Conservation (phyloP, 2,888 invertebrate genomes). For the Dicycla oo region DNA sequence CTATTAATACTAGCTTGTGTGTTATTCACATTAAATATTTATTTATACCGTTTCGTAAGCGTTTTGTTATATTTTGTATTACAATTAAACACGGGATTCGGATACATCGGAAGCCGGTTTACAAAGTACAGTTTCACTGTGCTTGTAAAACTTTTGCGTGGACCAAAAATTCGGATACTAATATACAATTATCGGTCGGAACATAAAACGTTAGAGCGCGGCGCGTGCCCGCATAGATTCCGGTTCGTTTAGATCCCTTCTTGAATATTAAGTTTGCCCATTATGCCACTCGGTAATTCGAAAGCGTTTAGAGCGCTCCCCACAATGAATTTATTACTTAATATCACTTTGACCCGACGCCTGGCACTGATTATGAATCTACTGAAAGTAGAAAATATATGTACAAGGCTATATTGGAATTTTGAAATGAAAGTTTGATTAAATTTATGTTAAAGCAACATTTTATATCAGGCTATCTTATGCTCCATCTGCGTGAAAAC, state of each 20-base stretch:
- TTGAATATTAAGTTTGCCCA: constrained; percentile 86
- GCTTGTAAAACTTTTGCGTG: not conserved
- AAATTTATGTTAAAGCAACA: constrained; percentile 1
- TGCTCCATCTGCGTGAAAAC: too few relatives aligned
- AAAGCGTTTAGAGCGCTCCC: constrained; percentile 82
- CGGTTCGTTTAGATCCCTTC: constrained; percentile 73
- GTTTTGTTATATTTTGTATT: not conserved
- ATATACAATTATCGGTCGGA: constrained; percentile 50
- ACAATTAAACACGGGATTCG: constrained; percentile 1
- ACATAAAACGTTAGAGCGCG: constrained; percentile 49
- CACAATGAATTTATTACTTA: constrained; percentile 81
- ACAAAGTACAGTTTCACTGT: not conserved
- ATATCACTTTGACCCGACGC: constrained; percentile 77
- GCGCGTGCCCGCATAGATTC: constrained; percentile 59
- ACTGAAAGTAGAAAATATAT: constrained; percentile 46
- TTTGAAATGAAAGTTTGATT: constrained; percentile 24
- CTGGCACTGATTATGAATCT: constrained; percentile 61
- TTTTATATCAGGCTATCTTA: constrained; percentile 1
- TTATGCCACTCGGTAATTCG: constrained; percentile 81
- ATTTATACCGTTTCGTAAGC: not conserved
- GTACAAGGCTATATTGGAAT: constrained; percentile 26
- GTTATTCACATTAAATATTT: constrained; percentile 8
- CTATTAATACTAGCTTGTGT: not conserved
- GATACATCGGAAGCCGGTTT: not conserved
- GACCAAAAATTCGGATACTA: constrained; percentile 24